These are phyloP conservation scores for Polypedilum pembai DNA, from an alignment of 1,140 invertebrate species.

Conservation along the genomic window DNA sequence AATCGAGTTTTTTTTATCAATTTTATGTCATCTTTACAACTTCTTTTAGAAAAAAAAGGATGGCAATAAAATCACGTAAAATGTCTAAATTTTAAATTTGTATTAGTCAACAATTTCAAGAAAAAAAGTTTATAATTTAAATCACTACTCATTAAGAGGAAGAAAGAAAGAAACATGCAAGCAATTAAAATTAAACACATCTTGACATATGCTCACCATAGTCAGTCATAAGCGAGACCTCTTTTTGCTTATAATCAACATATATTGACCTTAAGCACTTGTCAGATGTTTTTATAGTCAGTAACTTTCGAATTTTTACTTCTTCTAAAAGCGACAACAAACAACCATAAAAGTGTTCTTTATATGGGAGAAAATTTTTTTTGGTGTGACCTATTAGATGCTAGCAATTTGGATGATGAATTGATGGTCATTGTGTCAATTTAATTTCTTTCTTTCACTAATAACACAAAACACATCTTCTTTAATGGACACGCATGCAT, in stretches of 20 bases:
- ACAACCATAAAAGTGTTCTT: no score
- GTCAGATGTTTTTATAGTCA: neutral
- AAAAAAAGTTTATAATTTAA: neutral
- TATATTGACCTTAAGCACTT: neutral
- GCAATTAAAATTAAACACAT: neutral
- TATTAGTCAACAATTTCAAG: no score
- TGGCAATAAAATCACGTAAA: neutral
- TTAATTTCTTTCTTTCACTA: neutral
- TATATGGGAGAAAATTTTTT: no score
- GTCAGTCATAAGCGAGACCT: neutral
- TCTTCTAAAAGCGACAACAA: neutral
- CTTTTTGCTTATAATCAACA: neutral
- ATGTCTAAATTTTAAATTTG: neutral
- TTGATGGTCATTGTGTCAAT: slow-evolving; percentile 8
- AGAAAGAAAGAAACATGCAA: neutral
- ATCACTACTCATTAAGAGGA: neutral
- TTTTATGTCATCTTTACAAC: no score
- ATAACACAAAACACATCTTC: neutral
- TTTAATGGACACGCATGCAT: neutral
- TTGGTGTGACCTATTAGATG: neutral
- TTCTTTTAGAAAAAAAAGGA: no score
- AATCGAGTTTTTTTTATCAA: no score
- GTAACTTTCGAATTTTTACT: neutral
- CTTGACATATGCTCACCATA: neutral
- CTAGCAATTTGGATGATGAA: neutral